These are phyloP conservation scores for Hypanus sabinus DNA, from an alignment of 2,113 vertebrate species.

Conservation along the genomic window DNA sequence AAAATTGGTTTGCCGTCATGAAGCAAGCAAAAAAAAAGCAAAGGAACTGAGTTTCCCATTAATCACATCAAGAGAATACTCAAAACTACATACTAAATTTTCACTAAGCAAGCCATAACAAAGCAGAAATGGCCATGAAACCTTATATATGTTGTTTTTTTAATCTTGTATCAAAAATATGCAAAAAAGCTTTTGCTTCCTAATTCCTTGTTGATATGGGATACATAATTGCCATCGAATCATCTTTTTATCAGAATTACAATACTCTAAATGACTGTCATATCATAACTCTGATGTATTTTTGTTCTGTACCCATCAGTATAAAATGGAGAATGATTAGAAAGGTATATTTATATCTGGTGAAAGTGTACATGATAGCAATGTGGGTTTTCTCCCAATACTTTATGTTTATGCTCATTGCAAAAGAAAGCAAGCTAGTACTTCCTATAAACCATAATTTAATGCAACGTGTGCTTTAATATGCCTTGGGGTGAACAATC, in stretches of 20 bases:
- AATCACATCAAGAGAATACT: not conserved
- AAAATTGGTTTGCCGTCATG: not conserved
- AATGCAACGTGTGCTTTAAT: too few relatives aligned
- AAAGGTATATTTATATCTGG: not conserved
- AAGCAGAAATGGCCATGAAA: not conserved
- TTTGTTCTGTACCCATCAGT: not conserved
- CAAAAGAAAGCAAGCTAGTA: not conserved
- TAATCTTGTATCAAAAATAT: not conserved
- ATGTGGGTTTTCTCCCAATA: not conserved
- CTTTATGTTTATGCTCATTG: not conserved
- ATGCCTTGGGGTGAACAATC: not conserved
- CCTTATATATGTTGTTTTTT: not conserved
- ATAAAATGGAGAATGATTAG: not conserved
- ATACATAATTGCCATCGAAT: not conserved
- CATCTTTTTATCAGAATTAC: not conserved
- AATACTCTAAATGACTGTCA: not conserved
- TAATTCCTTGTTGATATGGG: not conserved
- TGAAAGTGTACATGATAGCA: not conserved
- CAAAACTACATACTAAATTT: not conserved
- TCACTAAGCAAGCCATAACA: not conserved
- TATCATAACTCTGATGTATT: not conserved
- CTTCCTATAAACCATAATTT: not conserved
- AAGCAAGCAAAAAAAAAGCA: not conserved
- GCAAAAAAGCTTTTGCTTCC: not conserved
- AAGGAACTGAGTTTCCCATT: not conserved